phyloP scores from a whole-genome alignment of 2,888 invertebrate species.

The Drosophila heteroneura region DNA sequence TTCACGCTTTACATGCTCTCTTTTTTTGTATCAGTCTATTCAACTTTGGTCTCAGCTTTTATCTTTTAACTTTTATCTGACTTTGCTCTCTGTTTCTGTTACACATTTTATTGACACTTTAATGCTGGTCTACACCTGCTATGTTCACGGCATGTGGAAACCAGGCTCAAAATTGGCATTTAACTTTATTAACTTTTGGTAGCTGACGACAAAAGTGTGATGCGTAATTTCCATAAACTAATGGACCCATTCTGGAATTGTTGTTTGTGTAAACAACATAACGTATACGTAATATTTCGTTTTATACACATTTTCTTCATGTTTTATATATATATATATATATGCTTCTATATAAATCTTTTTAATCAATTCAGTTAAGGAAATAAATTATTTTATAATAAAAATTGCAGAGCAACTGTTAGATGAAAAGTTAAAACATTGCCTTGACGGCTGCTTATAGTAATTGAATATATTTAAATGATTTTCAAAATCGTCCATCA shows the following conservation, averaged over 20 bases:
- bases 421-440: background rate
- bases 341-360: background rate
- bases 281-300: constrained; percentile 34
- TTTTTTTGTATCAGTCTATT: constrained; percentile 21
- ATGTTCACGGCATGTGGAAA: constrained; percentile 23
- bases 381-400: background rate
- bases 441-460: constrained; percentile 41
- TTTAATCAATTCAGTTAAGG: background rate
- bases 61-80: background rate
- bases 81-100: constrained; percentile 19
- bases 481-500: constrained; percentile 69
- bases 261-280: constrained; percentile 1
- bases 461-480: constrained; percentile 80
- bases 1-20: constrained; percentile 73
- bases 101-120: constrained; percentile 42
- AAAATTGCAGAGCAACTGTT: background rate
- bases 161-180: constrained; percentile 42
- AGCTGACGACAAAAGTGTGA: background rate
- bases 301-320: too few species aligned
- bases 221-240: constrained; percentile 27
- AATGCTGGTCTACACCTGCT: constrained; percentile 33
- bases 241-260: constrained; percentile 7
- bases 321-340: too few species aligned
- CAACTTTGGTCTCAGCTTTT: background rate
- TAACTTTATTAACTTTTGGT: constrained; percentile 58